Base-by-base conservation (phyloP, 2,113 vertebrate species). In the Osmerus mordax region DNA sequence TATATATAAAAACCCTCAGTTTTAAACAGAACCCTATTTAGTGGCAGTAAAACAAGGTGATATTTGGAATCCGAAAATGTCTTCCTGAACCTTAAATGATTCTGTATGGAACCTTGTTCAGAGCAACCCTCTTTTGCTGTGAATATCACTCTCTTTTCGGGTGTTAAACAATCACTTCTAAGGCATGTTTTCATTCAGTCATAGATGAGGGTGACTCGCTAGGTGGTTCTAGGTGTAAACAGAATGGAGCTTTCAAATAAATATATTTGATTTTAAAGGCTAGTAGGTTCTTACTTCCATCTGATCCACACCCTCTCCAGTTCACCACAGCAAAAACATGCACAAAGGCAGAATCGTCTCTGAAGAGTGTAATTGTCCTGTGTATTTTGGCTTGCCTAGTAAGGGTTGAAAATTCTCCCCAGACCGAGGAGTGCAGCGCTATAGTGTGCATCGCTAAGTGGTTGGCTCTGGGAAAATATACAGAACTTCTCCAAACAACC, bases 381-480 rank as follows among this genome's bases (percentile, higher is more conserved):
- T 63, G 61, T 63, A 63, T 32, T 25, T 63, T 63, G 61, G 61
- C 61, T 36, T 63, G 61, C 61, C 61, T 32, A 32, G 15, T 28
- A 28, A 5, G 59, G 59, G 9, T 62, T 62, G 60, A 29, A 25
- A 62, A 28, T 62, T 25, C 61, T 63, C 61, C 32, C 4, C 23
- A 63, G 18, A 13, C 53, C 61, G 5, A 63, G 16, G 1, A 15
- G 4, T 32, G 32, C 32, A 63, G 36, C 61, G 18, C 61, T 32
- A 14, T 63, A 29, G 61, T 63, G 4, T 32, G 32, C 32, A 63
- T 63, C 61, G 18, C 61, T 32, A 14, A 63, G 61, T 63, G 61
- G 61, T 63, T 32, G 18, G 61, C 28, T 16, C 23, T 63, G 61
- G 61, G 61, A 63, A 63, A 63, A 63, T 63, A 63, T 63, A 63